Percentiles rank a stretch among this genome's conserved stretches.
These are phyloP conservation scores for Mesocentrotus franciscanus DNA, from an alignment of 53 echinoderm and acorn worm genomes.

Conservation along the genomic window DNA sequence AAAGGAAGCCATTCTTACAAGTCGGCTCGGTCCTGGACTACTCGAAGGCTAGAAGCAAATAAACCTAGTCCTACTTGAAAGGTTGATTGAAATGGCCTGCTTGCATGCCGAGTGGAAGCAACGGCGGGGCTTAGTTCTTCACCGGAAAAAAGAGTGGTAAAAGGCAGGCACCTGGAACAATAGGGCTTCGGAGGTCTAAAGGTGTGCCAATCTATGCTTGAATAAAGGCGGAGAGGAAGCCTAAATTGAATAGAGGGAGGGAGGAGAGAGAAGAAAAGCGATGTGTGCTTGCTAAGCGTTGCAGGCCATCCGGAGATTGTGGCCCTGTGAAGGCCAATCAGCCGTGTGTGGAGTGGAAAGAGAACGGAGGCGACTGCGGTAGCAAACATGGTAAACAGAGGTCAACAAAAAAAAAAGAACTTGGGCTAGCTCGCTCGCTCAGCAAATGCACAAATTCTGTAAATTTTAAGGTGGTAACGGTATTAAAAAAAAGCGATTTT, in stretches of 20 bases:
- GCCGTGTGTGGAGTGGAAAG: constrained; percentile 1
- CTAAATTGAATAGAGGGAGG: constrained; percentile 41
- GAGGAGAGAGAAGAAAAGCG: background rate
- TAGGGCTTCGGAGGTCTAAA: constrained; percentile 61
- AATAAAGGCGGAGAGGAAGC: constrained; percentile 39
- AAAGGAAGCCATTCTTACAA: constrained; percentile 24
- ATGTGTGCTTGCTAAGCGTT: constrained; percentile 47
- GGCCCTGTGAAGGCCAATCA: background rate
- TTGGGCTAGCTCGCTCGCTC: background rate
- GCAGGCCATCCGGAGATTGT: constrained; percentile 20
- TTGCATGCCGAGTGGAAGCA: constrained; percentile 53
- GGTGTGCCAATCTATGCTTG: constrained; percentile 57
- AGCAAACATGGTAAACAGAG: background rate
- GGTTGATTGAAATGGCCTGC: constrained; percentile 8
- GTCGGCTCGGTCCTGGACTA: background rate
- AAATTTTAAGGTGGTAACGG: background rate
- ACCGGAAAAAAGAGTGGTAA: constrained; percentile 61
- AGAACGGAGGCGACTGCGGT: background rate
- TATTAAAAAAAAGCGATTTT: background rate
- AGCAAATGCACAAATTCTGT: background rate
- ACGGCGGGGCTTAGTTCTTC: constrained; percentile 43
- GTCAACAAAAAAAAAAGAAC: background rate
- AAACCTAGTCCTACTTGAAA: constrained; percentile 18
- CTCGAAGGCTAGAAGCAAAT: constrained; percentile 30
- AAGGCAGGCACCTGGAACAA: constrained; percentile 68